A percentile compares a stretch with the other conserved stretches of the same genome.
These are phyloP conservation scores for Anticlea derivata DNA, from an alignment of 2,888 invertebrate species.

Conservation along the genomic window DNA sequence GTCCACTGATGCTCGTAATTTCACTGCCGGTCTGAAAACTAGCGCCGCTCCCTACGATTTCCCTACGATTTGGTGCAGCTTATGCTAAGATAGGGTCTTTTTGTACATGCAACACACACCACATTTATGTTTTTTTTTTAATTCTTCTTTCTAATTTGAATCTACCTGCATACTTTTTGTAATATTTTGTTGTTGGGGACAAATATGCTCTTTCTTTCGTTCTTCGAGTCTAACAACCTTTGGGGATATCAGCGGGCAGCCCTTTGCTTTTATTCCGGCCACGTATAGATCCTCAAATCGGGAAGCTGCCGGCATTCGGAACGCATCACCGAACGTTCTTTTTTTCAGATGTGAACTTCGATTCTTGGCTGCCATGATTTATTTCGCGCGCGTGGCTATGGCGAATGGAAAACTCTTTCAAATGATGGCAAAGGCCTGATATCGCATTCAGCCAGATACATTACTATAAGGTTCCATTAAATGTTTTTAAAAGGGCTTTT, in stretches of 20 bases:
- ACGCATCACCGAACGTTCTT: slow-evolving; percentile 49
- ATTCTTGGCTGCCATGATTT: slow-evolving; percentile 41
- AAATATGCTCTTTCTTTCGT: no score
- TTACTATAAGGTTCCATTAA: slow-evolving; percentile 4
- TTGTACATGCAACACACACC: no score
- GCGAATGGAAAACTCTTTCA: slow-evolving; percentile 28
- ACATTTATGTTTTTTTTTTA: no score
- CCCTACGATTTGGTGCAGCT: no score
- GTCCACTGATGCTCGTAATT: no score
- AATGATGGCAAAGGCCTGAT: slow-evolving; percentile 22
- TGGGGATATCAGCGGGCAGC: slow-evolving; percentile 3
- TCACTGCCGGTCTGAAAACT: no score
- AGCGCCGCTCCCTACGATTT: no score
- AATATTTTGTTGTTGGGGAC: no score
- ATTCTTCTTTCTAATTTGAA: no score
- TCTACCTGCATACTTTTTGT: no score
- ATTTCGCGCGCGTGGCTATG: slow-evolving; percentile 37
- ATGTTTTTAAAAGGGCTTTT: slow-evolving; percentile 14
- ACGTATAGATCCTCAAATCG: slow-evolving; percentile 48
- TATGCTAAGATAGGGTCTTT: no score
- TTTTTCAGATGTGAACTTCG: slow-evolving; percentile 43
- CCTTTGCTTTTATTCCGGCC: slow-evolving; percentile 32
- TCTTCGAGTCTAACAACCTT: not conserved
- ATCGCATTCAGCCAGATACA: slow-evolving; percentile 23
- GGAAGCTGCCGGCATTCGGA: slow-evolving; percentile 44